Conservation (phyloP, 2,797 vertebrate genomes). For the Falco peregrinus region DNA sequence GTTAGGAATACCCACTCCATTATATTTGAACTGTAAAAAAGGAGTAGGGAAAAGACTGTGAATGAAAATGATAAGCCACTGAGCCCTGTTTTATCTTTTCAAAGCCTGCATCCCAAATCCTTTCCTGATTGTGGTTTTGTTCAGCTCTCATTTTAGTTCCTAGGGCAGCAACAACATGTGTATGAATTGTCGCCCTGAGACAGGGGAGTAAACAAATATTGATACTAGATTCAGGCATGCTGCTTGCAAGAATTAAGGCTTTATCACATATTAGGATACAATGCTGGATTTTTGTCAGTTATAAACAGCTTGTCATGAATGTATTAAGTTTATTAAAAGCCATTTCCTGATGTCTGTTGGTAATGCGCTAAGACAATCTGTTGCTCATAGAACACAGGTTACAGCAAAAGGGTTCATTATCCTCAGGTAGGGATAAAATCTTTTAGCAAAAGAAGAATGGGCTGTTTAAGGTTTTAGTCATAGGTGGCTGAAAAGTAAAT, state of each 20-base stretch:
- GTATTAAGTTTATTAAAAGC: constrained; percentile 8
- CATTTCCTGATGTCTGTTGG: background rate
- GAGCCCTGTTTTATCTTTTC: background rate
- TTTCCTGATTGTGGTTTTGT: background rate
- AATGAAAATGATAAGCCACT: background rate
- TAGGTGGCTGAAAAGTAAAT: constrained; percentile 20
- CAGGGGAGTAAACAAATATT: background rate
- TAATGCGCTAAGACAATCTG: background rate
- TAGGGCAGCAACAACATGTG: background rate
- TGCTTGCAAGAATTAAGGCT: background rate
- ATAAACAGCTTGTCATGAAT: background rate
- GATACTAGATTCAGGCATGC: background rate
- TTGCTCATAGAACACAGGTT: background rate
- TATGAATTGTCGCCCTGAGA: background rate
- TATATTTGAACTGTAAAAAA: background rate
- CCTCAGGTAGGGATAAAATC: background rate
- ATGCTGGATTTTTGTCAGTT: background rate
- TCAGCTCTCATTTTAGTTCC: background rate
- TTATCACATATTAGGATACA: background rate
- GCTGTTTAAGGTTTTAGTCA: background rate
- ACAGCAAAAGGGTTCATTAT: background rate
- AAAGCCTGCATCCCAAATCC: background rate
- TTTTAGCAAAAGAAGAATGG: background rate
- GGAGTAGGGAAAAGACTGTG: background rate
- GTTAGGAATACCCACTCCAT: background rate